Conservation (phyloP, 30 jellyfish, hydroid and myxozoan species). For the Aurelia sp. region DNA sequence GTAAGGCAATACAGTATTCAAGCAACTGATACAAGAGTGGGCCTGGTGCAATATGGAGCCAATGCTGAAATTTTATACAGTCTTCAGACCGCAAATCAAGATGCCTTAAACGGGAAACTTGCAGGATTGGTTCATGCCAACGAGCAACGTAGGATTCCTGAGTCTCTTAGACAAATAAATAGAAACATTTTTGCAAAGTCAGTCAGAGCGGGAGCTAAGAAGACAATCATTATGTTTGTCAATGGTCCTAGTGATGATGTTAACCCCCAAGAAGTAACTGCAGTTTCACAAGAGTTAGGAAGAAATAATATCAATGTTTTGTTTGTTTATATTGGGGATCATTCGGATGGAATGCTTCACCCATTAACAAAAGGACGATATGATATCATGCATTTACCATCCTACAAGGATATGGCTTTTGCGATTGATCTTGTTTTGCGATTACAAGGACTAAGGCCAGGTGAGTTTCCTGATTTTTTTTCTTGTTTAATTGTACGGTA, state of each 20-base stretch:
- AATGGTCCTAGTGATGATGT: conserved; percentile 60
- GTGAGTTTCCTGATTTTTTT: background rate
- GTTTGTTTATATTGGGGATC: conserved; percentile 60
- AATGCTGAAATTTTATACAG: conserved; percentile 1
- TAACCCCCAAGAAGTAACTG: background rate
- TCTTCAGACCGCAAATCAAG: background rate
- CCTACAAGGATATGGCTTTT: conserved; percentile 30
- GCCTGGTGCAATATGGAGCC: conserved; percentile 35
- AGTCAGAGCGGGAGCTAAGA: conserved; percentile 12
- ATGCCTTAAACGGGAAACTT: background rate
- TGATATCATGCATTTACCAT: conserved; percentile 29
- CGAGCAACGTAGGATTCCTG: conserved; percentile 36
- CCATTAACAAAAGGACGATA: conserved; percentile 19
- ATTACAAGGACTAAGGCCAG: conserved; percentile 30
- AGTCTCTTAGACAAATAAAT: conserved; percentile 19
- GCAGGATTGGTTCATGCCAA: background rate
- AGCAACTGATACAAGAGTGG: conserved; percentile 36
- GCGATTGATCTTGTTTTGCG: conserved; percentile 32
- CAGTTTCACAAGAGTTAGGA: conserved; percentile 31
- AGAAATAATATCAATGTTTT: conserved; percentile 45
- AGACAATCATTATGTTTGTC: conserved; percentile 45
- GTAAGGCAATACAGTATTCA: conserved; percentile 31
- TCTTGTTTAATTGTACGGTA: too few relatives aligned
- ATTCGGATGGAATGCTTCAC: conserved; percentile 21
- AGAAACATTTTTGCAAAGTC: conserved; percentile 18